Base-by-base conservation (phyloP, 2,797 vertebrate species). In the Champsocephalus esox region DNA sequence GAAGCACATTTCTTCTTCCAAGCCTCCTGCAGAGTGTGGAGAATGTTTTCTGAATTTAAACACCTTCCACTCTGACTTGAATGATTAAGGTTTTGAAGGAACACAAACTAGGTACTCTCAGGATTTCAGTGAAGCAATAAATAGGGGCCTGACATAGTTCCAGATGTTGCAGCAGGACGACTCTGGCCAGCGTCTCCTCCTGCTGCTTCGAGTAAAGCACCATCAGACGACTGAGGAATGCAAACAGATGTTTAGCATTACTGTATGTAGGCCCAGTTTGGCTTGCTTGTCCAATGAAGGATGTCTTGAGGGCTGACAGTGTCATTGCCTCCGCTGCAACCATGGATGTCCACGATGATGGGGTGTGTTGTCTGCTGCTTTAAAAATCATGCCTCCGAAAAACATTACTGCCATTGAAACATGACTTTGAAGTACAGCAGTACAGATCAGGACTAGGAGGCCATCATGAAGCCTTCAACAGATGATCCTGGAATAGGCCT, bases 231-330 rank as follows among this genome's bases (percentile, higher is more conserved):
- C 21, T 61, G 65, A 87, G 82, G 87, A 90, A 91, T 90, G 87
- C 48, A 12, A 71, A 80, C 90, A 91, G 81, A 88, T 92, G 86
- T 91, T 86, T 69, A 79, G 80, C 73, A 87, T 88, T 81, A 79
- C 70, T 56, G 60, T 45, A 73, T 21, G 54, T 55, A 52, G 85
- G 74, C 77, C 75, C 46, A 45, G 41, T 79, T 80, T 77, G 63
- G 71, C 64, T 70, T 24, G 68, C n/a, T 50, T 68, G 61, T 80
- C 82, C 72, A 68, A 11, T 69, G 57, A 74, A 72, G 67, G 65
- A 81, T 52, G 41, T 55, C 48, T 64, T 41, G 54, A 82, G 54
- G 67, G 41, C 83, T 82, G 61, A 82, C 64, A 60, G 54, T 14
- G 66, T 77, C 62, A 13, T 32, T 64, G 64, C 49, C 51, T 79